These are phyloP conservation scores for Falco berigora DNA, from an alignment of 2,797 vertebrate genomes.

Conservation along the genomic window DNA sequence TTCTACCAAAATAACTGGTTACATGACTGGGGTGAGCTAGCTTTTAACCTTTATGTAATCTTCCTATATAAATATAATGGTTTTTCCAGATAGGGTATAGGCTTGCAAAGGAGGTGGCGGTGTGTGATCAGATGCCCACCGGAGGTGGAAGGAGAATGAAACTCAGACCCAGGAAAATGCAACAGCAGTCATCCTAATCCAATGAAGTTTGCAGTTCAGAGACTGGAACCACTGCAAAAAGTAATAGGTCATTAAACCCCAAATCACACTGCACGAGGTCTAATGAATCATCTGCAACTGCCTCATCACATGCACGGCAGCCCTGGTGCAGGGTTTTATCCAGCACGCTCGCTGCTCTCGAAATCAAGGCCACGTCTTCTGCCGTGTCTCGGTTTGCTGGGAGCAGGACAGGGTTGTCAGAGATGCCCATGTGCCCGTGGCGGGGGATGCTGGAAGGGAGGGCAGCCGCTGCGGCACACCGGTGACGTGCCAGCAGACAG, in stretches of 20 bases:
- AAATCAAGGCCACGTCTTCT: fast-evolving
- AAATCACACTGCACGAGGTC: not conserved
- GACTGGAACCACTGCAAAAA: not conserved
- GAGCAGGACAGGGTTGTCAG: not conserved
- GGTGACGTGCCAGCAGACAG: not conserved
- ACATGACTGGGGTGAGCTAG: not conserved
- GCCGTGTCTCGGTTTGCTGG: not conserved
- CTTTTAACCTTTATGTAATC: conserved; percentile 1
- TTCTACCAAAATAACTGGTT: not conserved
- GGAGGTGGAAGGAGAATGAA: not conserved
- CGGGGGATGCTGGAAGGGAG: not conserved
- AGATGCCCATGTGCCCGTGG: fast-evolving
- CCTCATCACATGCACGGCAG: not conserved
- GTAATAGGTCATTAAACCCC: fast-evolving
- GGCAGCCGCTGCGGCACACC: fast-evolving
- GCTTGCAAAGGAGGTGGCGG: not conserved
- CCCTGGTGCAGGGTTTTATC: fast-evolving
- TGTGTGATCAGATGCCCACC: not conserved
- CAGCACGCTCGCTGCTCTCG: fast-evolving
- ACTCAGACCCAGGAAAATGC: not conserved
- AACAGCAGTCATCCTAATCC: not conserved
- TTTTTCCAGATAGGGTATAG: not conserved
- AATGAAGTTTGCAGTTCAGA: fast-evolving
- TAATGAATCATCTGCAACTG: not conserved
- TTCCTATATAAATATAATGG: not conserved